phyloP scores from a whole-genome alignment of 2,888 invertebrate genomes.

The Rhingia rostrata region DNA sequence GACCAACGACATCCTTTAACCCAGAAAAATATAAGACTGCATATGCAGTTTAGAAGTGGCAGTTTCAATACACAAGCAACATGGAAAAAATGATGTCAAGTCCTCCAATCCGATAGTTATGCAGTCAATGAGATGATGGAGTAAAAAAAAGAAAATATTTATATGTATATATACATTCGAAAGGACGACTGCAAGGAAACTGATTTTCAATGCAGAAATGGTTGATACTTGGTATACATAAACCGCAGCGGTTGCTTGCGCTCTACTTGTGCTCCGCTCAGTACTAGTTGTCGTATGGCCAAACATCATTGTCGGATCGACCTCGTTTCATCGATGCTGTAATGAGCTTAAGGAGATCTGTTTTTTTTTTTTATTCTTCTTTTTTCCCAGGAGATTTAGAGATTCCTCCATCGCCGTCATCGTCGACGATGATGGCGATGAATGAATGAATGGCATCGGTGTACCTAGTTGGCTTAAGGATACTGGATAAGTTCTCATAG shows the following conservation, averaged over 20 bases:
- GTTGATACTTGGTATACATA: conserved; percentile 53
- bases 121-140: conserved; percentile 20
- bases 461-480: conserved; percentile 20
- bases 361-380: conserved; percentile 14
- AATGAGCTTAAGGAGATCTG: conserved; percentile 49
- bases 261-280: conserved; percentile 28
- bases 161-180: not conserved
- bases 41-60: conserved; percentile 59
- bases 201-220: conserved; percentile 64
- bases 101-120: conserved; percentile 53
- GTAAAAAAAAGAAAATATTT: not conserved
- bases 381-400: conserved; percentile 3
- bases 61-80: conserved; percentile 52
- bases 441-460: not conserved
- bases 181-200: conserved; percentile 39
- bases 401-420: not conserved
- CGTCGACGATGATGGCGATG: not conserved
- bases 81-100: conserved; percentile 59
- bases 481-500: conserved; percentile 34
- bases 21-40: conserved; percentile 57
- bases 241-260: conserved; percentile 40
- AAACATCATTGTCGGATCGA: conserved; percentile 46
- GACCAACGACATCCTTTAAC: conserved; percentile 69
- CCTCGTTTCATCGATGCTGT: conserved; percentile 56
- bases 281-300: conserved; percentile 12